Evolutionary conservation across 2,113 vertebrate genomes (phyloP).

Genomic region (Pagrus major): DNA sequence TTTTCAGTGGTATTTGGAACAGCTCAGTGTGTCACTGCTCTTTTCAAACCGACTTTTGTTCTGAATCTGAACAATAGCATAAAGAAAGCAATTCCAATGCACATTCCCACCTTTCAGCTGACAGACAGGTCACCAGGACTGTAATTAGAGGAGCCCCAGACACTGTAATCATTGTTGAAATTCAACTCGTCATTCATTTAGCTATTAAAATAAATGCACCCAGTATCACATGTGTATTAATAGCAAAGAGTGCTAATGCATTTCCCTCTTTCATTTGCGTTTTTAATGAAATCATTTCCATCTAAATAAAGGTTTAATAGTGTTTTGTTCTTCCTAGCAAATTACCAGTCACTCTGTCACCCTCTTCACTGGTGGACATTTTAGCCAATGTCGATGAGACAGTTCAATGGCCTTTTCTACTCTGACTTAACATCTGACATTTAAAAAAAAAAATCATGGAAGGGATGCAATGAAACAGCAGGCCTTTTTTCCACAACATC

Average conservation of each 20-base stretch:
- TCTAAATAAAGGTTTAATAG: slow-evolving; percentile 35
- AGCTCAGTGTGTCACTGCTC: not conserved
- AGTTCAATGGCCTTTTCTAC: slow-evolving; percentile 31
- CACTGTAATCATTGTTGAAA: slow-evolving; percentile 36
- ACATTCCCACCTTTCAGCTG: slow-evolving; percentile 30
- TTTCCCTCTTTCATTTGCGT: slow-evolving; percentile 33
- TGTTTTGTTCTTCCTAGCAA: slow-evolving; percentile 39
- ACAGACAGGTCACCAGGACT: slow-evolving; percentile 16
- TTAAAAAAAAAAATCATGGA: slow-evolving; percentile 58
- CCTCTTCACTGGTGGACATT: slow-evolving; percentile 25
- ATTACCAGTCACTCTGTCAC: slow-evolving; percentile 29
- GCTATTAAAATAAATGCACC: slow-evolving; percentile 23
- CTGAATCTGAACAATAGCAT: not conserved
- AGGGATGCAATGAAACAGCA: slow-evolving; percentile 26
- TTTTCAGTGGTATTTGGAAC: not conserved
- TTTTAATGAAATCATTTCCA: slow-evolving; percentile 53
- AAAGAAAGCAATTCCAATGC: slow-evolving; percentile 13
- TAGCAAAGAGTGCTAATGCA: slow-evolving; percentile 1
- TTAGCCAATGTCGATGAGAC: slow-evolving; percentile 14
- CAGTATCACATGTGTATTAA: not conserved
- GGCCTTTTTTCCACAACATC: slow-evolving; percentile 14
- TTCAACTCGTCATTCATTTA: slow-evolving; percentile 17
- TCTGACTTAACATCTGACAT: slow-evolving; percentile 46
- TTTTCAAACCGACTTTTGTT: slow-evolving; percentile 13
- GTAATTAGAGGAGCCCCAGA: slow-evolving; percentile 32